Evolutionary conservation across 2,797 vertebrate genomes (phyloP), one percentile per base, ranked within the genome.

Genomic region (Channallabes apus): DNA sequence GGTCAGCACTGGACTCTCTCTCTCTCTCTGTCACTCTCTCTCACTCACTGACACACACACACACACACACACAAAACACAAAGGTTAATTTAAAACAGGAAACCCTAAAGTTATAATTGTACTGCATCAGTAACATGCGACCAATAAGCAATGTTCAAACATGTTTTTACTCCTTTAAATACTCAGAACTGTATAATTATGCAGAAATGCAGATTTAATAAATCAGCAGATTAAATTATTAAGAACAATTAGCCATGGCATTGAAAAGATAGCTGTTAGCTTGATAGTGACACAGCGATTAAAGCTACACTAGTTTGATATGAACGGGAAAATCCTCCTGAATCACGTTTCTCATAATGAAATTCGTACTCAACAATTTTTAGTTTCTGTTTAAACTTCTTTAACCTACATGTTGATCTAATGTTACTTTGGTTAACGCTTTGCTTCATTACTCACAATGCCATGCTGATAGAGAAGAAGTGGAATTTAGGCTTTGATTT

Each of bases 1-100:
- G 62, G 64, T 82, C 51, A 85, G 86, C 71, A 82, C 22, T 75
- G 76, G 78, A 87, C 76, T 24, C 77, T 41, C 72, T 56, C 72
- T 65, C 58, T 56, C 72, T 65, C 58, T 41, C 83, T 38, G 54
- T 85, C 80, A 75, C 72, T 35, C 58, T 79, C 41, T 3, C 82
- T 38, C 72, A 18, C 82, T 38, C 46, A 17, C 84, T 24, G 20
- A 71, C 46, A 15, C 84, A 18, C n/a, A 71, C 38, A 69, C 46
- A 24, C 82, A 46, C 27, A 81, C 67, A 58, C 73, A 38, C 18
- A 58, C 17, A 75, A 6, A 73, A 51, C 38, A 41, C 32, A 61
- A 61, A 38, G 56, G 61, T 61, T 38, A 79, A 15, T 80, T 27
- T 46, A 65, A 46, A 65, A 51, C 24, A 64, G 18, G 24, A 62